Base-by-base conservation (phyloP, 2,113 vertebrate genomes). In the Astur gentilis region DNA sequence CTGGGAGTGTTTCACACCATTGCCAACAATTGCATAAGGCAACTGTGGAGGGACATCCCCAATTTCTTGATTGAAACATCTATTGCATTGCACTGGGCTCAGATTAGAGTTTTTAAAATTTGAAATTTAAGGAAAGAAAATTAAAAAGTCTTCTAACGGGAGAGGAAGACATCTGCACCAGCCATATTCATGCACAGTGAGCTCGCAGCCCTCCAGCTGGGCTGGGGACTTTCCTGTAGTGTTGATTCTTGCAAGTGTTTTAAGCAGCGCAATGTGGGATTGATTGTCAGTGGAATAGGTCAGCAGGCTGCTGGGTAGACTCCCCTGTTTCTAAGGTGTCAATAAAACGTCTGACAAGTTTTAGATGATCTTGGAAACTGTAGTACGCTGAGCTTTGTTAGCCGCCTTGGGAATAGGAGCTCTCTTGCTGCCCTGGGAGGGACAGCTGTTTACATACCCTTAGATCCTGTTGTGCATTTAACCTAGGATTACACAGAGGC, bases 181-280 rank as follows among this genome's bases (percentile, higher is more conserved):
- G 42, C 58, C 16, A 2, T 52, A 38, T 4, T 38, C 47, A 13
- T 2, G 26, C 23, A 11, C 0, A 0, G 40, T 15, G 27, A 79
- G 36, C 73, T 89, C 64, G 4, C n/a, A 67, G 60, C 38, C 20
- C 60, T 70, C 15, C 27, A 36, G 40, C 36, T 40, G 36, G 45
- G 65, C 73, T 31, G 38, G 18, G 34, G 9, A 22, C 54, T 40
- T 57, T 5, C 20, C 55, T 26, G 8, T 5, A 14, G 7, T 3
- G 13, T 13, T 44, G 19, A n/a, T 64, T 44, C 17, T 76, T 9
- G 7, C 1, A 2, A 77, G 54, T 5, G 31, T 25, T 85, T 49
- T 76, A 58, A 72, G 44, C 54, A 54, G 32, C 0, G 1, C 1
- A 0, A 38, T 20, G 55, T 20, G 31, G 65, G 44, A 16, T 27